phyloP scores from a whole-genome alignment of 2,888 invertebrate genomes.

The Tipula unca region DNA sequence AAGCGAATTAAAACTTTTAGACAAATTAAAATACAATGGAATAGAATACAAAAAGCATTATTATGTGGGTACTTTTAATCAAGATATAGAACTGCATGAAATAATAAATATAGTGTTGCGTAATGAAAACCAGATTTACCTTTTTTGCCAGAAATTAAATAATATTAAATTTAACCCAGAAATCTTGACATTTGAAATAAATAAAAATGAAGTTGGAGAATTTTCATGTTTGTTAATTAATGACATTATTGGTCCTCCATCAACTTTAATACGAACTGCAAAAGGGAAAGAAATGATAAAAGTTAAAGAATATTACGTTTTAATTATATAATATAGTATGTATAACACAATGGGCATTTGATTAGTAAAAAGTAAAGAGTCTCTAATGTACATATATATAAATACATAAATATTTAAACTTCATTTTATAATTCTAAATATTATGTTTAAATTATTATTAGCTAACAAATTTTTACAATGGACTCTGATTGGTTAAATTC shows the following conservation, averaged over 20 bases:
- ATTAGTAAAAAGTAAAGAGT: too few species aligned
- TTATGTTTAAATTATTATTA: too few species aligned
- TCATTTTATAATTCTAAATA: too few species aligned
- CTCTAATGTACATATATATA: too few species aligned
- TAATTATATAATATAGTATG: neutral
- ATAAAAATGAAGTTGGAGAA: slow-evolving; percentile 20
- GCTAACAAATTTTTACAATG: too few species aligned
- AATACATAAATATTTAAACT: too few species aligned
- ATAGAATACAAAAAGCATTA: slow-evolving; percentile 22
- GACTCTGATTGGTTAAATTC: too few species aligned
- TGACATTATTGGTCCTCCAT: slow-evolving; percentile 21
- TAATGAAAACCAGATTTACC: slow-evolving; percentile 20
- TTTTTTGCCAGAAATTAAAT: slow-evolving; percentile 21
- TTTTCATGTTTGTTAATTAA: slow-evolving; percentile 18
- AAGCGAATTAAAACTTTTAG: slow-evolving; percentile 23
- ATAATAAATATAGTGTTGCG: slow-evolving; percentile 24
- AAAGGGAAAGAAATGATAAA: slow-evolving; percentile 17
- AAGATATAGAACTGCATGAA: slow-evolving; percentile 23
- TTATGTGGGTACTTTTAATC: slow-evolving; percentile 22
- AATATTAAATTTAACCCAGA: slow-evolving; percentile 15
- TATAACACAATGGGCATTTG: too few species aligned
- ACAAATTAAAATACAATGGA: slow-evolving; percentile 20
- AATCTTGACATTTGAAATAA: slow-evolving; percentile 20
- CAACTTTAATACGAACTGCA: slow-evolving; percentile 22
- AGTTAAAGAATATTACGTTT: slow-evolving; percentile 18